Conservation (phyloP, 2,113 vertebrate genomes). For the Gambusia holbrooki region DNA sequence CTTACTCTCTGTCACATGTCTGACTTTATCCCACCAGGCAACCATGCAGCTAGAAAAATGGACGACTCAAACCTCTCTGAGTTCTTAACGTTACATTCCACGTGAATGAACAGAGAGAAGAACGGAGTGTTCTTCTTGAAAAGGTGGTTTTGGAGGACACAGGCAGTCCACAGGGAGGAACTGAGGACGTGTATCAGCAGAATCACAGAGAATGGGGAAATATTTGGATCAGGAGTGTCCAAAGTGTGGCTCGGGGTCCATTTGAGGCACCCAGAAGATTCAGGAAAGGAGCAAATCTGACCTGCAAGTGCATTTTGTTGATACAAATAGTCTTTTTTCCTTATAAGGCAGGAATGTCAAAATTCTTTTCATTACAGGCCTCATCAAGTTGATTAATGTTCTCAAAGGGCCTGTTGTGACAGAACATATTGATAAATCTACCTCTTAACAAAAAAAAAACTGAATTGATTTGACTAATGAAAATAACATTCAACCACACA, state of each 20-base stretch:
- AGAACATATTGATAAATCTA: too few species aligned
- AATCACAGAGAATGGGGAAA: background rate
- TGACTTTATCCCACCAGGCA: conserved; percentile 44
- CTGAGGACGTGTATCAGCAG: background rate
- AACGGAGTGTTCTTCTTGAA: background rate
- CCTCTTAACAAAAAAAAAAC: too few species aligned
- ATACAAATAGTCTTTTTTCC: too few species aligned
- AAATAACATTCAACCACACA: too few species aligned
- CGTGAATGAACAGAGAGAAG: background rate
- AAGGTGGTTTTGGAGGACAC: background rate
- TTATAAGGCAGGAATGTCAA: too few species aligned
- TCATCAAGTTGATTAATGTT: too few species aligned
- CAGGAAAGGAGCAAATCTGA: too few species aligned
- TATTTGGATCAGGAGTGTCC: background rate
- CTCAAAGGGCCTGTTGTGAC: too few species aligned
- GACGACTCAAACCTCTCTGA: conserved; percentile 3
- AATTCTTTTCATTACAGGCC: too few species aligned
- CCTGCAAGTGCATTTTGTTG: too few species aligned
- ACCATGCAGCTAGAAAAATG: conserved; percentile 44
- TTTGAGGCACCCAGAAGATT: background rate
- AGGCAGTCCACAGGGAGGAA: background rate
- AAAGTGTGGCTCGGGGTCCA: too few species aligned
- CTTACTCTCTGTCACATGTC: conserved; percentile 64
- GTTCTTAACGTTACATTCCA: background rate
- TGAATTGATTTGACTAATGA: too few species aligned